These are phyloP conservation scores for Drosophila leonis DNA, from an alignment of 2,888 invertebrate genomes.

Conservation along the genomic window DNA sequence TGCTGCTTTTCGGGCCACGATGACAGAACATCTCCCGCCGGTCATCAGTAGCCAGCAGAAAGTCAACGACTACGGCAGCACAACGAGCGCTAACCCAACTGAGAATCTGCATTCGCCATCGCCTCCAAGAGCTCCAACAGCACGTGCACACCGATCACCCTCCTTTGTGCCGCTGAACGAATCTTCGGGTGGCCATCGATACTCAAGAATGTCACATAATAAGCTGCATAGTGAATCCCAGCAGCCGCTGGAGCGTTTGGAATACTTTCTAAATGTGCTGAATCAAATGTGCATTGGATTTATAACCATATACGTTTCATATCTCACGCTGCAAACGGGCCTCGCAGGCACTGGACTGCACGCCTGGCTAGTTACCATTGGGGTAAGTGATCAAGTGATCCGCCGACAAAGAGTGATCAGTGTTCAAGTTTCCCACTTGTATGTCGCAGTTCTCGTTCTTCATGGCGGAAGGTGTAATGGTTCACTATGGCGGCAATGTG, in stretches of 20 bases:
- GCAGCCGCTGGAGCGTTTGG: conserved; percentile 62
- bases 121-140: conserved; percentile 6
- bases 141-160: conserved; percentile 40
- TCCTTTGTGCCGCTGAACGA: conserved; percentile 50
- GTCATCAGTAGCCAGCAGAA: conserved; percentile 59
- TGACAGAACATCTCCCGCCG: conserved; percentile 57
- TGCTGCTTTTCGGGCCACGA: conserved; percentile 24
- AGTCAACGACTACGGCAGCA: conserved; percentile 80
- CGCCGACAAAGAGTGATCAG: background rate
- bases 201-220: conserved; percentile 70
- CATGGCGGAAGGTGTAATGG: conserved; percentile 84
- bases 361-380: conserved; percentile 83
- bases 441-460: conserved; percentile 80
- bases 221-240: conserved; percentile 48
- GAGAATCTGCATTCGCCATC: conserved; percentile 6
- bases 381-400: conserved; percentile 80
- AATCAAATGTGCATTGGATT: conserved; percentile 84
- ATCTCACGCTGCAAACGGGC: conserved; percentile 73
- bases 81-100: conserved; percentile 19
- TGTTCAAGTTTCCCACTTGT: background rate
- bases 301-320: conserved; percentile 82
- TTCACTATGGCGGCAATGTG: conserved; percentile 81
- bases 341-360: conserved; percentile 76
- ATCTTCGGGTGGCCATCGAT: conserved; percentile 47
- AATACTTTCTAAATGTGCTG: conserved; percentile 73